A percentile compares a stretch with the other conserved stretches of the same genome.
These are phyloP conservation scores for Phyllostomus discolor DNA, from an alignment of 2,113 vertebrate genomes.

Conservation along the genomic window DNA sequence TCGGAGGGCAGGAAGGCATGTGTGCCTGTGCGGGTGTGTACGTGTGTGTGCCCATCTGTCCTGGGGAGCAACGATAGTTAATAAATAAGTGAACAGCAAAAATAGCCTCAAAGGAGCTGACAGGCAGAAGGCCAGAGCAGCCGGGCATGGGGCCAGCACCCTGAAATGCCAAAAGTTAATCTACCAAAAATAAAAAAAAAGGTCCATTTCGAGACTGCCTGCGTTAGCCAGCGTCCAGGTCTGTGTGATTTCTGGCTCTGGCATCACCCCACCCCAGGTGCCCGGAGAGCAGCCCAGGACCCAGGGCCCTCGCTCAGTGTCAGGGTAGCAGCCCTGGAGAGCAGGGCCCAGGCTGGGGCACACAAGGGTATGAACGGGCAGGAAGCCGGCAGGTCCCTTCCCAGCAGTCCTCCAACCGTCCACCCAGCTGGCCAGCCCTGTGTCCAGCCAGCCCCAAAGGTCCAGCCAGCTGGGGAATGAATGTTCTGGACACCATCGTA, in stretches of 20 bases:
- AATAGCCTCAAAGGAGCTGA: constrained; percentile 76
- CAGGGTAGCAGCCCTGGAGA: neutral
- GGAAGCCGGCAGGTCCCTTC: constrained; percentile 13
- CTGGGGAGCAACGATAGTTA: constrained; percentile 73
- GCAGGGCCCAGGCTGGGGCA: neutral
- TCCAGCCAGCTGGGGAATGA: neutral
- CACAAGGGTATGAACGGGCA: neutral
- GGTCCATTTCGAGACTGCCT: constrained; percentile 34
- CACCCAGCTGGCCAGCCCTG: constrained; percentile 25
- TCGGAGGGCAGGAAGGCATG: neutral
- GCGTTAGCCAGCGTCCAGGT: constrained; percentile 18
- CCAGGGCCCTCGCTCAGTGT: neutral
- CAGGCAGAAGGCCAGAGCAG: constrained; percentile 72
- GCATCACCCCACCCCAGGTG: neutral
- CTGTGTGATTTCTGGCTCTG: constrained; percentile 12
- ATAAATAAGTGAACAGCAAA: constrained; percentile 74
- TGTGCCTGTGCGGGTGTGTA: too few species aligned
- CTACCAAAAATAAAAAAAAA: constrained; percentile 70
- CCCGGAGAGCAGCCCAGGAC: neutral
- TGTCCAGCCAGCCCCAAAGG: neutral
- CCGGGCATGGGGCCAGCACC: constrained; percentile 67
- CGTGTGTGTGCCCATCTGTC: constrained; percentile 51
- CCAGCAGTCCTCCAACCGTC: constrained; percentile 22
- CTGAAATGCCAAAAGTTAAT: constrained; percentile 76
- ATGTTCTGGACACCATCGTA: constrained; percentile 1